Conservation (phyloP, 2,797 vertebrate species). For the Halcyon chelicuti region DNA sequence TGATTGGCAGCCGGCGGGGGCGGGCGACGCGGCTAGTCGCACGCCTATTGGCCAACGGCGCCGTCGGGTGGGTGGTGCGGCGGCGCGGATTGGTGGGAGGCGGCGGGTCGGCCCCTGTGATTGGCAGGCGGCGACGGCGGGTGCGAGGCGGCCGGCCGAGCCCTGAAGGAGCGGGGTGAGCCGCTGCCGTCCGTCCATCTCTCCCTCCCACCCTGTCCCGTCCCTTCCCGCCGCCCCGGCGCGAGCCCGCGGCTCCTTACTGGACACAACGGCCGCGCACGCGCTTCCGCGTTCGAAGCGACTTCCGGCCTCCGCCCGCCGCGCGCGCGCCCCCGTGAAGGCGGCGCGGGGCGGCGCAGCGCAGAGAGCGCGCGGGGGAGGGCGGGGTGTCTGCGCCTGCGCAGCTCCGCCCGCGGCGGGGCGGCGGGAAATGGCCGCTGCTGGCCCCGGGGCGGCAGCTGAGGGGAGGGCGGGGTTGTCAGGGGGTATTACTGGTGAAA, state of each 20-base stretch:
- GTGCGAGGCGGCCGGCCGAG: not conserved
- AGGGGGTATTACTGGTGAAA: rapidly evolving
- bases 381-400: not conserved
- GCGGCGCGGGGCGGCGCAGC: too few relatives aligned
- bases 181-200: too few relatives aligned
- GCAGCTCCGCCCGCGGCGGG: not conserved
- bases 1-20: not conserved
- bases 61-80: not conserved
- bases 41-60: not conserved
- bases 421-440: too few relatives aligned
- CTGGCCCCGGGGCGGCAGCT: too few relatives aligned
- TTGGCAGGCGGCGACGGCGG: constrained; percentile 32
- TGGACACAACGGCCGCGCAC: not conserved
- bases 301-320: not conserved
- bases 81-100: not conserved
- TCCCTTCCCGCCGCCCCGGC: not conserved
- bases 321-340: too few relatives aligned
- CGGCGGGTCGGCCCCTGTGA: constrained; percentile 13
- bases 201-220: not conserved
- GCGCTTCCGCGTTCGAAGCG: not conserved
- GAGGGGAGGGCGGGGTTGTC: too few relatives aligned
- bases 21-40: rapidly evolving
- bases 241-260: not conserved
- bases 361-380: not conserved
- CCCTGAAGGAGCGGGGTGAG: too few relatives aligned